Conservation (phyloP, 2,888 invertebrate species). For the Epinotia bilunana region DNA sequence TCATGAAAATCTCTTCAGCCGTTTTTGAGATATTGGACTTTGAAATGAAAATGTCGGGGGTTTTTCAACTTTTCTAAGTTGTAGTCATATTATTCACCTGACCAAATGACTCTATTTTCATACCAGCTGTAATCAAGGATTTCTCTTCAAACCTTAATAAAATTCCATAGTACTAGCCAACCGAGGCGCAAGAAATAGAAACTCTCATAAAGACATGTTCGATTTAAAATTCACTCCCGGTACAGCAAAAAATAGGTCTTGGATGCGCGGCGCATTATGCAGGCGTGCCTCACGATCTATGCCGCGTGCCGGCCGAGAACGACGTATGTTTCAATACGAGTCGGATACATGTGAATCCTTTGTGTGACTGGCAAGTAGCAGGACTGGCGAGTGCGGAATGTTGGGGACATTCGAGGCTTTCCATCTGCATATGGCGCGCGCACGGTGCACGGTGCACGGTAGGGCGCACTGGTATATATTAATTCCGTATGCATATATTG, state of each 20-base stretch:
- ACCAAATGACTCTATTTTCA: not conserved
- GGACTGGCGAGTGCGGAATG: slow-evolving; percentile 25
- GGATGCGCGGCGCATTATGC: slow-evolving; percentile 75
- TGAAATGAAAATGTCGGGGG: no score
- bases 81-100: not conserved
- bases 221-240: slow-evolving; percentile 77
- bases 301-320: slow-evolving; percentile 5
- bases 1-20: no score
- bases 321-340: not conserved
- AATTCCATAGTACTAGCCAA: slow-evolving; percentile 57
- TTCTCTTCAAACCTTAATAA: slow-evolving; percentile 15
- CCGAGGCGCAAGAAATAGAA: slow-evolving; percentile 68
- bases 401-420: slow-evolving; percentile 39
- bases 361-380: slow-evolving; percentile 5
- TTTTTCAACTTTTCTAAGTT: no score
- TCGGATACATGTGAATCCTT: not conserved
- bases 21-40: no score
- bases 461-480: slow-evolving; percentile 6
- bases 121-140: not conserved
- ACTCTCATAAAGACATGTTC: slow-evolving; percentile 76
- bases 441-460: slow-evolving; percentile 36
- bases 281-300: slow-evolving; percentile 78
- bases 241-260: slow-evolving; percentile 81
- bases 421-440: slow-evolving; percentile 30
- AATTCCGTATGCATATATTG: slow-evolving; percentile 37